Percentiles rank a stretch among this genome's conserved stretches.
Evolutionary conservation across 2,797 vertebrate species (phyloP).

Genomic region (Antrozous pallidus): DNA sequence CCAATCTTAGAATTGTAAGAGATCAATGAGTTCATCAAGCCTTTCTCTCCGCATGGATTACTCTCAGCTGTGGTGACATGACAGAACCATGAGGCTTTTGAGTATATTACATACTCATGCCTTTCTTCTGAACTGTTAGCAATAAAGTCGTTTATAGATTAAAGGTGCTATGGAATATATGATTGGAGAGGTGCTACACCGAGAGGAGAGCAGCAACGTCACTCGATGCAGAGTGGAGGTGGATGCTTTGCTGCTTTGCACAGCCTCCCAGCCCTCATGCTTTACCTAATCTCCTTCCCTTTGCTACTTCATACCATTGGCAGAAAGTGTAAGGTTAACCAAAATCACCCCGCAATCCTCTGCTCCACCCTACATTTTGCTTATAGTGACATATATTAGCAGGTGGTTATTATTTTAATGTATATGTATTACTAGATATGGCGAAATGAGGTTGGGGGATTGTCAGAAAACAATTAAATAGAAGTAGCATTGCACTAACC

Average conservation of each 20-base stretch:
- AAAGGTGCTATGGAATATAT: neutral
- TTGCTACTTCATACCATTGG: neutral
- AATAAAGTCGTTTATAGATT: neutral
- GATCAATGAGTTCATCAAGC: neutral
- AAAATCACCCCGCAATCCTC: neutral
- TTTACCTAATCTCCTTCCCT: neutral
- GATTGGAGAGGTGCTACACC: neutral
- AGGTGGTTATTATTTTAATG: neutral
- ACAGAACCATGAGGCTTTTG: neutral
- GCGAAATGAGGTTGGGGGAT: neutral
- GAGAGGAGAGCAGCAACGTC: neutral
- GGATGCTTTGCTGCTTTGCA: neutral
- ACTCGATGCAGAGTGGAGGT: accelerated
- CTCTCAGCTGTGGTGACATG: neutral
- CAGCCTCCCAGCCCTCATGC: neutral
- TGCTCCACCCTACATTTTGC: neutral
- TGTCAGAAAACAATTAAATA: neutral
- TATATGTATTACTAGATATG: neutral
- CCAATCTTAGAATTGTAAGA: neutral
- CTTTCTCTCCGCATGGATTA: neutral
- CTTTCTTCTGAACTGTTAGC: neutral
- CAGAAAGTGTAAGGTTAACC: neutral
- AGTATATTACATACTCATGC: neutral
- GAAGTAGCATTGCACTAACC: neutral
- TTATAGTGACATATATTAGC: neutral